Evolutionary conservation across 2,888 invertebrate genomes (phyloP), one percentile per base, ranked within the genome.

Genomic region (Pheosia gnoma): DNA sequence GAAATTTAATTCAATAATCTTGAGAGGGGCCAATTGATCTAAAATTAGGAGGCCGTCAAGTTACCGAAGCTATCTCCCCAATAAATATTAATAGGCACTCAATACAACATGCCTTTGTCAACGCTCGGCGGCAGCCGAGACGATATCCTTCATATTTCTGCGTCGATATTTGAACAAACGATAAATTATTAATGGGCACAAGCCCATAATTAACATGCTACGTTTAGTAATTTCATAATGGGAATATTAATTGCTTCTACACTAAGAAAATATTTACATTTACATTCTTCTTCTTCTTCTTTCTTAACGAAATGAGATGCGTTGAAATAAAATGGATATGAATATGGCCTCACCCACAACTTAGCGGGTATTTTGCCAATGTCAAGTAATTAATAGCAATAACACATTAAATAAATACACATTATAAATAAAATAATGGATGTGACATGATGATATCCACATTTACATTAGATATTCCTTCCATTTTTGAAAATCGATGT

Each of bases 51-150:
- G 63, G 65, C 77, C 65, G 71, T 79, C 72, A 80, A 80, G 77
- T 79, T 74, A 72, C 74, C 73, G 71, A 75, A 77, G 83, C 75
- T 77, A 81, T 86, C 85, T 84, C 78, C 77, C 67, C 79, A 81
- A 86, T 88, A 87, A 88, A 87, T 86, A 86, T 84, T 82, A 84
- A 88, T 84, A 80, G 80, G 74, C 72, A 70, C 74, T 76, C 83
- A 82, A 81, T 80, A 79, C 75, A 77, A 77, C 67, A 72, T 66
- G 72, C 74, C 78, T 82, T 86, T 86, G 80, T 82, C 70, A 70
- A 25, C 25, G 25, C 25, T 25, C 25, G 25, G 63, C 60, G 54
- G 49, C 59, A 61, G 72, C 64, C 56, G 52, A 60, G 60, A 69
- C 62, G 65, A 68, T 63, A 65, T 58, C 55, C 57, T 61, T 63